A percentile compares a stretch with the other conserved stretches of the same genome.
These are phyloP conservation scores for Glomeris marginata DNA, from an alignment of 2,888 invertebrate species.

Conservation along the genomic window DNA sequence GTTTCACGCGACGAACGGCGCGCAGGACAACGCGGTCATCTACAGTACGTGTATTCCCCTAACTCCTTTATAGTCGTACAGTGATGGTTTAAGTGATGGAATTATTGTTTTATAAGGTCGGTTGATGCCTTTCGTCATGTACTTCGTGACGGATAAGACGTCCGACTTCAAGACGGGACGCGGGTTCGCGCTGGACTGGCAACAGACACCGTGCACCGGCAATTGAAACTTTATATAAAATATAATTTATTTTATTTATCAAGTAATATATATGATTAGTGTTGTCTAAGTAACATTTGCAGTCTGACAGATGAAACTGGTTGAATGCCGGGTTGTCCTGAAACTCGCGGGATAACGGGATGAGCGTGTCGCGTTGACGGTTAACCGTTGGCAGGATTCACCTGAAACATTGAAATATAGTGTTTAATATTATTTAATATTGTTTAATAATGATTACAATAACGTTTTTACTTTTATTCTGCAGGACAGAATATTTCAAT, in stretches of 20 bases:
- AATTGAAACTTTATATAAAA: background rate
- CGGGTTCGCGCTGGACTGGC: conserved; percentile 14
- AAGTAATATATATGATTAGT: background rate
- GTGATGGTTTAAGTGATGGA: background rate
- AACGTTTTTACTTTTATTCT: too few species aligned
- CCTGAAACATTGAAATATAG: too few species aligned
- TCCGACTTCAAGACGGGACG: conserved; percentile 13
- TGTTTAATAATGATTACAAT: too few species aligned
- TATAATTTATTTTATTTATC: background rate
- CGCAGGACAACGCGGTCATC: conserved; percentile 10
- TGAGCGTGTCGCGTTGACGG: too few species aligned
- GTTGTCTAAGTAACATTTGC: too few species aligned
- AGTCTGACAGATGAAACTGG: background rate
- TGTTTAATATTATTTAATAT: too few species aligned
- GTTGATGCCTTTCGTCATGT: conserved; percentile 15
- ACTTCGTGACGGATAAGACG: conserved; percentile 15
- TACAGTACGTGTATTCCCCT: conserved; percentile 12
- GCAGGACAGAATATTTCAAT: too few species aligned
- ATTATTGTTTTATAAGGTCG: conserved; percentile 9
- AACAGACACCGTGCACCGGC: conserved; percentile 15
- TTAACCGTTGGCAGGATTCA: too few species aligned
- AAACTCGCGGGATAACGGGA: too few species aligned
- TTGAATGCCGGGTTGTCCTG: too few species aligned
- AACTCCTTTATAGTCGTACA: background rate
- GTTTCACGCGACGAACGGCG: conserved; percentile 13